Evolutionary conservation across 2,113 vertebrate genomes (phyloP).

Genomic region (Sakesphorus luctuosus): DNA sequence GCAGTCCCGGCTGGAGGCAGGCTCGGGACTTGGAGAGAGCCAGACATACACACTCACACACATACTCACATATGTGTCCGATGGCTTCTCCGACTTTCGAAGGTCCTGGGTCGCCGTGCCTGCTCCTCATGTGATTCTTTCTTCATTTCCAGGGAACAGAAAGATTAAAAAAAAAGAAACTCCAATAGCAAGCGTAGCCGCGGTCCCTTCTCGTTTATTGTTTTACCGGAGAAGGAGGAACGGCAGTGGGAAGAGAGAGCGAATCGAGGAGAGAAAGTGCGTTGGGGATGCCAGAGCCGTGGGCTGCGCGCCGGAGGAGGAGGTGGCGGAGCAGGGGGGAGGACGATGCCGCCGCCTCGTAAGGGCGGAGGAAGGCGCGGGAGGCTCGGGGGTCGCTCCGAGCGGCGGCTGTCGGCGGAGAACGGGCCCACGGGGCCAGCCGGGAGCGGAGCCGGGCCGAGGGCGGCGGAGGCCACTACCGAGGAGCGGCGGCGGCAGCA

Average conservation of each 20-base stretch:
- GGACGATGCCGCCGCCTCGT: constrained; percentile 75
- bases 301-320: constrained; percentile 70
- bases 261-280: constrained; percentile 46
- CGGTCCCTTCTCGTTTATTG: background rate
- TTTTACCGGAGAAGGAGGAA: constrained; percentile 18
- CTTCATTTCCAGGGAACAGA: background rate
- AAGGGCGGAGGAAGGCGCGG: constrained; percentile 61
- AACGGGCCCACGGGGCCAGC: background rate
- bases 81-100: background rate
- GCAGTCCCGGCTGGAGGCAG: constrained; percentile 51
- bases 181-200: background rate
- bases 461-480: background rate
- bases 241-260: background rate
- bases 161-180: background rate
- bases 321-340: constrained; percentile 71
- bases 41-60: background rate
- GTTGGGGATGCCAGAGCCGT: constrained; percentile 73
- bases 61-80: background rate
- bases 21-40: constrained; percentile 53
- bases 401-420: constrained; percentile 28
- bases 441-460: background rate
- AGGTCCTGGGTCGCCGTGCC: background rate
- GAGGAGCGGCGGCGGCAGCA: background rate
- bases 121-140: background rate
- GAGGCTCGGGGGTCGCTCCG: constrained; percentile 35